Evolutionary conservation across 2,797 vertebrate species (phyloP).

Genomic region (Epinephelus malabaricus): DNA sequence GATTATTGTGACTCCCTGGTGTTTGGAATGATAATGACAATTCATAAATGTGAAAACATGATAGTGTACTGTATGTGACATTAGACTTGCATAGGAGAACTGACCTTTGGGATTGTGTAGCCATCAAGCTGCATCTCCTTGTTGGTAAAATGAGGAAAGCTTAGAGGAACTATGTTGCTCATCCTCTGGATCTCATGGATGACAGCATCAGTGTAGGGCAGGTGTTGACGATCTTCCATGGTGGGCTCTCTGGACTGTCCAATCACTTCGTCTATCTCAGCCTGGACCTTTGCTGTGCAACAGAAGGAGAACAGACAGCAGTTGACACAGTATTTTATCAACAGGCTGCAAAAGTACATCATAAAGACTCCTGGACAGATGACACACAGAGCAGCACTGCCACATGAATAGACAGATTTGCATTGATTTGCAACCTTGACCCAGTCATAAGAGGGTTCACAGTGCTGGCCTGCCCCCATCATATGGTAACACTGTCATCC

Average conservation of each 20-base stretch:
- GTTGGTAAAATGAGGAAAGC: constrained; percentile 47
- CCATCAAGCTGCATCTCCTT: constrained; percentile 56
- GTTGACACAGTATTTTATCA: not conserved
- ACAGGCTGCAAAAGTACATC: too few species aligned
- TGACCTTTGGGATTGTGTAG: constrained; percentile 68
- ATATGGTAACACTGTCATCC: too few species aligned
- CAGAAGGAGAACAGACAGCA: not conserved
- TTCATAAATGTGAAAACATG: not conserved
- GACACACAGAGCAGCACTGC: not conserved
- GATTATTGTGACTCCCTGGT: constrained; percentile 75
- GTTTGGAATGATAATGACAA: not conserved
- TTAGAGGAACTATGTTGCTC: constrained; percentile 58
- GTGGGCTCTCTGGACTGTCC: constrained; percentile 56
- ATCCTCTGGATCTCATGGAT: constrained; percentile 74
- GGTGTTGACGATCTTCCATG: constrained; percentile 57
- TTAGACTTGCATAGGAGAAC: not conserved
- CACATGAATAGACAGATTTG: not conserved
- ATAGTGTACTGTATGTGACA: not conserved
- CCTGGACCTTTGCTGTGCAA: constrained; percentile 67
- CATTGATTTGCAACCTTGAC: not conserved
- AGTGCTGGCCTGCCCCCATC: not conserved
- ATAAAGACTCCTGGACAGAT: not conserved
- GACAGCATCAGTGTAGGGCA: constrained; percentile 74
- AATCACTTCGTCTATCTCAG: constrained; percentile 66
- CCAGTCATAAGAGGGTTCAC: not conserved